Base-by-base conservation (phyloP, 2,888 invertebrate genomes). In the Platycheirus rosarum region DNA sequence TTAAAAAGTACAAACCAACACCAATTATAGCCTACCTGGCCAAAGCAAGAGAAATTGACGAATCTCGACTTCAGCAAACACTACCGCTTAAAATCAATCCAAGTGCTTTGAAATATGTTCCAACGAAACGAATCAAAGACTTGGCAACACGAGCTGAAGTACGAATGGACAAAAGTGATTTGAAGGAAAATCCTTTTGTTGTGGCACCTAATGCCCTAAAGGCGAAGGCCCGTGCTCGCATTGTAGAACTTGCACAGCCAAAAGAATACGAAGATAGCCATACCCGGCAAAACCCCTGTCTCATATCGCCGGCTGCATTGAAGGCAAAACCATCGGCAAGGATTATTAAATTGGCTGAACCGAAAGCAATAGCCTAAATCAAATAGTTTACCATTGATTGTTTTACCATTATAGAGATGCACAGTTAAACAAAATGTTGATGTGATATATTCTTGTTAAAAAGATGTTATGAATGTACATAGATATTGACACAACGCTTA, bases 141-240 rank as follows among this genome's bases (percentile, higher is more conserved):
- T 84, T 90, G 69, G 78, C 89, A 1, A 85, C 86, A 23, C 86
- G 88, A 0, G 74, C 86, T 35, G 84, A 85, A 0, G 84, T 85
- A 37, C 88, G 88, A n/a, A 87, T 88, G 53, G 88, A 87, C 0
- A 88, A 90, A 9, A 88, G 87, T 7, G 92, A 92, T 65, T 84
- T 91, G 3, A 92, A 91, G 84, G 91, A 91, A 40, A 91, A 92
- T 88, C 91, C 92, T 0, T 92, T 91, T 84, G 86, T 87, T 2
- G 91, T 92, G 16, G 88, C 91, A 0, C 90, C 90, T 9, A 90
- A 89, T 69, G 92, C 92, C 0, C 87, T 92, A n/a, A 92, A 91
- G 80, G 92, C 91, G 70, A 91, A 91, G 78, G 85, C 91, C 6
- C 88, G 91, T 1, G 85, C 88, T 1, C 90, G 92, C 74, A 91